Evolutionary conservation across 2,888 invertebrate species (phyloP).

Genomic region (Clusia tigrina): DNA sequence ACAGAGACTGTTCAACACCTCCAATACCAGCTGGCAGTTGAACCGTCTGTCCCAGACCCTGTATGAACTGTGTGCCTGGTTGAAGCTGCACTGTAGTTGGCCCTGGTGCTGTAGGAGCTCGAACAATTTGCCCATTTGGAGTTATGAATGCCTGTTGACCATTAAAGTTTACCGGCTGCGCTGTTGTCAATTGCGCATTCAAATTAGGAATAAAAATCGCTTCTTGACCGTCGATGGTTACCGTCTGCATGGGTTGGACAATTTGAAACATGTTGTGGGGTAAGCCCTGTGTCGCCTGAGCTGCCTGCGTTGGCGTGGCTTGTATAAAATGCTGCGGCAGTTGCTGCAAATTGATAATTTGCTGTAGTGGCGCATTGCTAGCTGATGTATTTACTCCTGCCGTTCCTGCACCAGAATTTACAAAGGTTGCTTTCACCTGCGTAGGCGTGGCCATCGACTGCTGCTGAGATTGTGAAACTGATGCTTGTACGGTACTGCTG

Average conservation of each 20-base stretch:
- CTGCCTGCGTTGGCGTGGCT: slow-evolving; percentile 25
- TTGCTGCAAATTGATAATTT: slow-evolving; percentile 57
- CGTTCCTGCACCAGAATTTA: slow-evolving; percentile 33
- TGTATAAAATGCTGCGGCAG: slow-evolving; percentile 52
- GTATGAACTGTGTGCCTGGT: slow-evolving; percentile 71
- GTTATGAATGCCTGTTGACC: slow-evolving; percentile 68
- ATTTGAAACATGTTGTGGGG: slow-evolving; percentile 63
- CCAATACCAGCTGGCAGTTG: slow-evolving; percentile 70
- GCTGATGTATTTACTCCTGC: slow-evolving; percentile 27
- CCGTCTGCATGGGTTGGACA: slow-evolving; percentile 80
- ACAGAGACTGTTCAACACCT: slow-evolving; percentile 64
- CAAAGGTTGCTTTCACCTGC: slow-evolving; percentile 45
- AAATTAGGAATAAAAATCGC: slow-evolving; percentile 89
- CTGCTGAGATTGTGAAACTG: slow-evolving; percentile 29
- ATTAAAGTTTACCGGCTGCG: slow-evolving; percentile 67
- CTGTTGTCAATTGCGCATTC: slow-evolving; percentile 64
- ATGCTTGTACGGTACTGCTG: slow-evolving; percentile 34
- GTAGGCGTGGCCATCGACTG: slow-evolving; percentile 39
- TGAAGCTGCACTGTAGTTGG: slow-evolving; percentile 43
- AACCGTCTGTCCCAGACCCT: slow-evolving; percentile 74
- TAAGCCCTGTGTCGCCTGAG: slow-evolving; percentile 32
- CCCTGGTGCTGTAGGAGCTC: slow-evolving; percentile 51
- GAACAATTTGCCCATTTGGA: slow-evolving; percentile 76
- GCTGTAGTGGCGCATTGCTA: slow-evolving; percentile 46
- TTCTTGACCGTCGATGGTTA: slow-evolving; percentile 92